A percentile compares a stretch with the other conserved stretches of the same genome.
phyloP scores from a whole-genome alignment of 1,140 invertebrate genomes.

The Sycophaga agraensis region DNA sequence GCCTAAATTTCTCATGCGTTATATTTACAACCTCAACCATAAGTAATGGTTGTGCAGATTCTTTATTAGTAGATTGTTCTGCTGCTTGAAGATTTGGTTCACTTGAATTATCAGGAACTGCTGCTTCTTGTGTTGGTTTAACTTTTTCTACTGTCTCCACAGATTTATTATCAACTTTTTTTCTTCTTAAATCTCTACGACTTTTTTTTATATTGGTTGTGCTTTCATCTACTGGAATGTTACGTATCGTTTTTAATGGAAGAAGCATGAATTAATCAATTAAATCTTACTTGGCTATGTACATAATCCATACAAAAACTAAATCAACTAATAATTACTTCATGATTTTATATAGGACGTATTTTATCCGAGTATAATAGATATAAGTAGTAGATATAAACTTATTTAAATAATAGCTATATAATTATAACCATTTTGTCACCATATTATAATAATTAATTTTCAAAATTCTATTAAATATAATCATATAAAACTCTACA shows the following conservation, averaged over 20 bases:
- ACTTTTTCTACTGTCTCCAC: constrained; percentile 31
- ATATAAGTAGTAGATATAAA: too few species aligned
- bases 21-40: constrained; percentile 97
- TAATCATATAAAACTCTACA: too few species aligned
- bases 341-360: too few species aligned
- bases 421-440: too few species aligned
- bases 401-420: too few species aligned
- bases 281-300: constrained; percentile 53
- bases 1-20: constrained; percentile 83
- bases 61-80: constrained; percentile 39
- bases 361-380: too few species aligned
- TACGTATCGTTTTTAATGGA: constrained; percentile 68
- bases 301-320: constrained; percentile 34
- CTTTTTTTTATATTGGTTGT: constrained; percentile 37
- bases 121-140: constrained; percentile 23
- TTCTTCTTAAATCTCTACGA: constrained; percentile 41
- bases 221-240: constrained; percentile 58
- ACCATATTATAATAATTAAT: too few species aligned
- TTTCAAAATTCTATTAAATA: too few species aligned
- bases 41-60: constrained; percentile 64
- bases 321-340: too few species aligned
- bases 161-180: constrained; percentile 34
- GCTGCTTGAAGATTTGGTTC: constrained; percentile 7
- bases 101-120: constrained; percentile 22
- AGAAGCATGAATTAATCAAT: constrained; percentile 64